phyloP scores from a whole-genome alignment of 2,888 invertebrate species.

The Syrista parreyssii region DNA sequence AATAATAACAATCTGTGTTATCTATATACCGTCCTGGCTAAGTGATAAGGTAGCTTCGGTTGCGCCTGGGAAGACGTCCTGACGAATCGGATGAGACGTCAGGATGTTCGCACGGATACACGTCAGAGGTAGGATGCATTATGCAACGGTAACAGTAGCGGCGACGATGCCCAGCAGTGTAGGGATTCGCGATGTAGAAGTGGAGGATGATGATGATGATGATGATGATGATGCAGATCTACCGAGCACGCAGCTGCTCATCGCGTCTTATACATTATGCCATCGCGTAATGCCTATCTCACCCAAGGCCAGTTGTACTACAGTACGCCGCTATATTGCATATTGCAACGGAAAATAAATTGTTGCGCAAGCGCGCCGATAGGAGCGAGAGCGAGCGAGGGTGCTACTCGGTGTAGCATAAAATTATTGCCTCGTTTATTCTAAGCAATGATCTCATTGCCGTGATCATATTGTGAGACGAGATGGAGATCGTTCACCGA shows the following conservation, averaged over 20 bases:
- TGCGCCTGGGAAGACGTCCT: neutral
- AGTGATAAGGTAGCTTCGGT: neutral
- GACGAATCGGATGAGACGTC: neutral
- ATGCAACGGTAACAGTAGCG: constrained; percentile 30
- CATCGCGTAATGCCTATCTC: constrained; percentile 59
- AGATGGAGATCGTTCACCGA: constrained; percentile 4
- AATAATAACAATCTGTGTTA: neutral
- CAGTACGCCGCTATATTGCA: constrained; percentile 43
- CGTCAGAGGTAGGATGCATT: neutral
- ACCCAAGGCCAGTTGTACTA: constrained; percentile 64
- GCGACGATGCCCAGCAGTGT: neutral
- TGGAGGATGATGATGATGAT: constrained; percentile 31
- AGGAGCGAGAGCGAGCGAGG: constrained; percentile 45
- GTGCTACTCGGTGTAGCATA: constrained; percentile 53
- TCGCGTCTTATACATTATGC: constrained; percentile 53
- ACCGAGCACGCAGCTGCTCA: constrained; percentile 42
- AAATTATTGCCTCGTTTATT: constrained; percentile 64
- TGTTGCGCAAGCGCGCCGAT: constrained; percentile 56
- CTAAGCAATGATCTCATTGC: constrained; percentile 64
- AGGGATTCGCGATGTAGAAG: constrained; percentile 1
- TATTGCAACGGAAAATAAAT: constrained; percentile 60
- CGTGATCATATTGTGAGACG: constrained; percentile 18
- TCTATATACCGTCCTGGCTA: neutral
- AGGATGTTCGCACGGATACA: neutral
- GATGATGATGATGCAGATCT: constrained; percentile 45